These are phyloP conservation scores for Myxocyprinus asiaticus DNA, from an alignment of 2,113 vertebrate species.

Conservation along the genomic window DNA sequence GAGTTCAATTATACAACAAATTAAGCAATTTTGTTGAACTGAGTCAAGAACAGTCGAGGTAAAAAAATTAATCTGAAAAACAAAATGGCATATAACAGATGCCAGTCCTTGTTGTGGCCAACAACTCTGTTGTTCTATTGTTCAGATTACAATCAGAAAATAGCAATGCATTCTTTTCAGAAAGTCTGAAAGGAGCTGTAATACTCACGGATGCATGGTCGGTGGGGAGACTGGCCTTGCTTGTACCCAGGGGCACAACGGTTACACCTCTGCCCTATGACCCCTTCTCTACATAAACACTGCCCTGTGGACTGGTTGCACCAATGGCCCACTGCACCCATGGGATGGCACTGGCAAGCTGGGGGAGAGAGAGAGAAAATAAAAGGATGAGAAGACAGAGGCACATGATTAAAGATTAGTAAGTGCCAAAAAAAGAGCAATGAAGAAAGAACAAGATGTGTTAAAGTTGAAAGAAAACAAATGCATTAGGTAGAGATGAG, in stretches of 20 bases:
- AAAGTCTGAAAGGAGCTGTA: background rate
- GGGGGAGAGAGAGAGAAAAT: background rate
- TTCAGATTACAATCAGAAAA: no score
- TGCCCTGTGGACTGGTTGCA: constrained; percentile 89
- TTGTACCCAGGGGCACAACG: constrained; percentile 84
- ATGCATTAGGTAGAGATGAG: no score
- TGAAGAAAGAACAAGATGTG: no score
- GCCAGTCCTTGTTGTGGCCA: no score
- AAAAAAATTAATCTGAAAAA: background rate
- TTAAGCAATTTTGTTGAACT: constrained; percentile 55
- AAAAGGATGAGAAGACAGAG: no score
- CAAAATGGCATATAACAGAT: no score
- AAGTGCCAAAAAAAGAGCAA: no score
- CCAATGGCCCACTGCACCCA: constrained; percentile 80
- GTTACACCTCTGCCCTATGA: constrained; percentile 82
- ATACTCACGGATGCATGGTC: constrained; percentile 83
- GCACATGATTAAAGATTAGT: no score
- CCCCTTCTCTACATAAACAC: constrained; percentile 85
- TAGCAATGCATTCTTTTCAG: no score
- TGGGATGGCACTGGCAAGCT: constrained; percentile 87
- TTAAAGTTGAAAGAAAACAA: no score
- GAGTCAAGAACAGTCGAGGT: constrained; percentile 50
- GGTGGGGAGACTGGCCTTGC: constrained; percentile 81
- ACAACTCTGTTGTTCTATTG: no score
- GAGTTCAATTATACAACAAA: background rate